Evolutionary conservation across 2,797 vertebrate species (phyloP), one percentile per base, ranked within the genome.

Genomic region (Enteromius radiatus): DNA sequence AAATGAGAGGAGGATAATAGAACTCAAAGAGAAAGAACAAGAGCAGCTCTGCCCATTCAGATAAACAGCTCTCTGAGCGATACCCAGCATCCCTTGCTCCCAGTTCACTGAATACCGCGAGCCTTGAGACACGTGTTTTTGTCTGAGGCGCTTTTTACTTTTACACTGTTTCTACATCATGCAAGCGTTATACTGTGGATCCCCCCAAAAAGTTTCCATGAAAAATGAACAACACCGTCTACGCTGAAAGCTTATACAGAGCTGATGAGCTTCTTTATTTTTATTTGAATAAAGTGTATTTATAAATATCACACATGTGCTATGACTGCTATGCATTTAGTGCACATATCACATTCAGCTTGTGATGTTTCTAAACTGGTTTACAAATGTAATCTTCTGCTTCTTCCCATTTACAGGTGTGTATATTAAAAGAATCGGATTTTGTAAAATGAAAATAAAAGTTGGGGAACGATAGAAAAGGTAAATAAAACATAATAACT

Each of bases 51-150:
- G 85, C 81, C 85, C 52, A 85, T 88, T 81, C 76, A 82, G 76
- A 89, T 84, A 87, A 87, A 88, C 84, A 87, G 84, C 78, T 85
- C 84, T 84, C 77, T 70, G 84, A 87, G 87, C 61, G 81, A 75
- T 56, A 84, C 63, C 77, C 85, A 87, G 73, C 76, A 75, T 83
- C 85, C 84, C 38, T 23, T 68, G 47, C 64, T 79, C 33, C 10
- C 56, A 71, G 56, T 43, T 80, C 52, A 47, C 31, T 64, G 69
- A 47, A 49, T 11, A 47, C 43, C 41, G 49, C 26, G 23, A 73
- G 41, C 78, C 68, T 81, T 71, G 28, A 81, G 56, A 63, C 54
- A 45, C 21, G 3, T 1, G 0, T n/a, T 61, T 71, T 71, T 73
- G 45, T 45, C 49, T 54, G 31, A 28, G 19, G 56, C 41, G 15